A percentile compares a stretch with the other conserved stretches of the same genome.
phyloP scores from a whole-genome alignment of 1,140 invertebrate species.

The Nixonia krombeini region DNA sequence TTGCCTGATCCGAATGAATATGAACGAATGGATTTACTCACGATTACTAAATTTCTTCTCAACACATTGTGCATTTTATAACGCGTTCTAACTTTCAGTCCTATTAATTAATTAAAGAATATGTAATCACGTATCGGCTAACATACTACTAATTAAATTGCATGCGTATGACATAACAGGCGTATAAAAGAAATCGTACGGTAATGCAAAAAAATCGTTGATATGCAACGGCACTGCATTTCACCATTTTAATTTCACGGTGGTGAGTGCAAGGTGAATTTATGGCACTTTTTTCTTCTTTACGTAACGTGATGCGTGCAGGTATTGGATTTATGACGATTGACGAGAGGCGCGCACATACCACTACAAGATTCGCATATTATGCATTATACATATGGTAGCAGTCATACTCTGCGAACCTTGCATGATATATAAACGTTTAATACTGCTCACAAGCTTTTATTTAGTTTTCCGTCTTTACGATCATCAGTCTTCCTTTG shows the following conservation, averaged over 20 bases:
- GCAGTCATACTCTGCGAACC: conserved; percentile 25
- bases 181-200: background rate
- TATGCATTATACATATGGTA: conserved; percentile 34
- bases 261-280: conserved; percentile 47
- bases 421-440: conserved; percentile 14
- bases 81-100: too few species aligned
- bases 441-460: background rate
- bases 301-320: conserved; percentile 38
- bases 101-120: too few species aligned
- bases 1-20: too few species aligned
- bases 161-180: background rate
- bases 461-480: conserved; percentile 12
- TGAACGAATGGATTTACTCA: too few species aligned
- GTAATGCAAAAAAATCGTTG: conserved; percentile 20
- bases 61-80: too few species aligned
- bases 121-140: too few species aligned
- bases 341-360: conserved; percentile 23
- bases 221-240: conserved; percentile 31
- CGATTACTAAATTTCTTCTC: too few species aligned
- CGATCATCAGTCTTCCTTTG: conserved; percentile 12
- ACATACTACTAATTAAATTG: too few species aligned
- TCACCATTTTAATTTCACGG: conserved; percentile 60
- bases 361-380: conserved; percentile 18
- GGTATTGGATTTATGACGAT: conserved; percentile 45
- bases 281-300: conserved; percentile 45